A percentile compares a stretch with the other conserved stretches of the same genome.
Evolutionary conservation across 1,140 invertebrate genomes (phyloP).

Genomic region (Dendrolimus kikuchii): DNA sequence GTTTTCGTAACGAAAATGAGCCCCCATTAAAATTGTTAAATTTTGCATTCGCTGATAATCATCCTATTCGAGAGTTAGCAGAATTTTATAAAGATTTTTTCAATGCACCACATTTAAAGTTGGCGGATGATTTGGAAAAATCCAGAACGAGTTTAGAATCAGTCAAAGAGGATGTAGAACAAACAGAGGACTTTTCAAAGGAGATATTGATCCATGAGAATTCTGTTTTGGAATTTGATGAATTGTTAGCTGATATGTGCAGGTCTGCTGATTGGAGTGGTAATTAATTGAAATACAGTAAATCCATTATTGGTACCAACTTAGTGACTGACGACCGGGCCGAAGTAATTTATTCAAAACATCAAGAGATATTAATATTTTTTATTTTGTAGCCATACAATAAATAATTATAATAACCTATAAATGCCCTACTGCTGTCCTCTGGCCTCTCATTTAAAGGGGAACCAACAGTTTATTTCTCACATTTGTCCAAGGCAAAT

Average conservation of each 20-base stretch:
- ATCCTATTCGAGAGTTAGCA: slow-evolving; percentile 58
- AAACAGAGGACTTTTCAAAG: slow-evolving; percentile 45
- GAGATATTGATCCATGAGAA: slow-evolving; percentile 52
- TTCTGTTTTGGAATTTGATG: slow-evolving; percentile 57
- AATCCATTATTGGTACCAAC: too few species aligned
- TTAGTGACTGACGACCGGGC: too few species aligned
- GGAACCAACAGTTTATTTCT: too few species aligned
- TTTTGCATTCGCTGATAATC: slow-evolving; percentile 59
- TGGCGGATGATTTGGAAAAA: slow-evolving; percentile 29
- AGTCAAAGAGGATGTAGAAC: slow-evolving; percentile 33
- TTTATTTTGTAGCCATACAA: too few species aligned
- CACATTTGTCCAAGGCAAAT: too few species aligned
- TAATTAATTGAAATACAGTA: slow-evolving; percentile 22
- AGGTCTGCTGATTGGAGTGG: slow-evolving; percentile 54
- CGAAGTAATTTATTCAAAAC: too few species aligned
- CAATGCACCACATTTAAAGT: slow-evolving; percentile 58
- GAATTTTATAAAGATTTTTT: slow-evolving; percentile 67
- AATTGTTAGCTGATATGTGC: slow-evolving; percentile 61
- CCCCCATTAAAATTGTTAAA: slow-evolving; percentile 51
- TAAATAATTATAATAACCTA: too few species aligned
- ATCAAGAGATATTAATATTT: too few species aligned
- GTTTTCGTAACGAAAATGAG: slow-evolving; percentile 51
- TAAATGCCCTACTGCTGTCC: too few species aligned
- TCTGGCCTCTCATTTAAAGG: too few species aligned
- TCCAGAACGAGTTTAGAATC: slow-evolving; percentile 22